Base-by-base conservation (phyloP, 1,140 invertebrate species). In the Drosophila quadrilineata region DNA sequence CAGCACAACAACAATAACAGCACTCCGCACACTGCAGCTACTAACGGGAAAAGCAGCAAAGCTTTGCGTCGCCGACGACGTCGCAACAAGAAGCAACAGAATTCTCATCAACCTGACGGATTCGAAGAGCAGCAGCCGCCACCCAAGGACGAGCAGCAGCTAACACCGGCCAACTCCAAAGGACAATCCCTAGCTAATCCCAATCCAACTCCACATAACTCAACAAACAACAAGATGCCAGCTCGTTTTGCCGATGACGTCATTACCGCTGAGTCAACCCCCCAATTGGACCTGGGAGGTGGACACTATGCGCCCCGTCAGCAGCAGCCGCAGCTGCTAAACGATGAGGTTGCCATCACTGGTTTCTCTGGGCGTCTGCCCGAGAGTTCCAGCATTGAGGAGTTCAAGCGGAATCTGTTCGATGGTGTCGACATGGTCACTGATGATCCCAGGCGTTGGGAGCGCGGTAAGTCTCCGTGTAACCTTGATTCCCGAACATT, bases 341-440 rank as follows among this genome's bases (percentile, higher is more conserved):
- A 91, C 19, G 95, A 96, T 49, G 96, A 97, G 38, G 93, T 98
- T 60, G 96, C 97, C 38, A 95, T 98, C 63, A 93, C 93, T 46
- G 98, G 98, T 28, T 93, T 98, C 75, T 97, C 96, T 28, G 96
- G 96, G 50, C 94, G 96, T 70, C 92, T 98, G 58, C 97, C 98
- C 0, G 95, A 98, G 88, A 97, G 95, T 31, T 92, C 94, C 45
- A 95, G 93, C 80, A 94, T 98, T 60, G 94, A 96, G 71, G 97
- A 98, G 90, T 98, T 99, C 88, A 94, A 94, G 68, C 91, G 96
- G 63, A 93, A 97, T 77, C 92, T 99, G 8, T 95, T 96, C 84
- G 94, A 94, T 29, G 95, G 95, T 9, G 92, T 96, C 3, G 97
- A 99, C 89, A 93, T 99, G 91, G 93, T 98, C 33, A 98, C 95